Conservation (phyloP, 2,888 invertebrate genomes). For the Penaeus monodon region DNA sequence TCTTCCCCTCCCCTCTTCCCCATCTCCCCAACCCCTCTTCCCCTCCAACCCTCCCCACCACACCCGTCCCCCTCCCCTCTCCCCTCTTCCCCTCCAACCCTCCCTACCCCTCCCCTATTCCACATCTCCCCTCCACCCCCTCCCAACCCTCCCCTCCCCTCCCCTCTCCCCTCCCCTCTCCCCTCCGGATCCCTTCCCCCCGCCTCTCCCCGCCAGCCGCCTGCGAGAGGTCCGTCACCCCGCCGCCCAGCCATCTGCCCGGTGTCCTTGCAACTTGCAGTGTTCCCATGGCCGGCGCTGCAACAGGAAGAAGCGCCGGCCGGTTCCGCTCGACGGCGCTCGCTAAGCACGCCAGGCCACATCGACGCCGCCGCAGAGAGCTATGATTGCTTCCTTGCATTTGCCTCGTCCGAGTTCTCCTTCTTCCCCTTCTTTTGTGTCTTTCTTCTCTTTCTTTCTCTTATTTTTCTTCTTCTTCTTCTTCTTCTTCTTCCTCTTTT, state of each 20-base stretch:
- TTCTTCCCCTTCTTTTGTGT: not conserved
- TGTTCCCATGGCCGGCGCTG: slow-evolving; percentile 41
- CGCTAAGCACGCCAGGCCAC: slow-evolving; percentile 46
- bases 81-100: not conserved
- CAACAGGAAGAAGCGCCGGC: slow-evolving; percentile 41
- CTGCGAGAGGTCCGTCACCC: not conserved
- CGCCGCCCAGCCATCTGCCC: slow-evolving; percentile 5
- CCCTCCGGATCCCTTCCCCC: not conserved
- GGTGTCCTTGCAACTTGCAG: slow-evolving; percentile 50
- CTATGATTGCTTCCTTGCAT: slow-evolving; percentile 50
- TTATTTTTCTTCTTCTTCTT: too few relatives aligned
- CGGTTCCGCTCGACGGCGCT: slow-evolving; percentile 47
- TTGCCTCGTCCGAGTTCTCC: not conserved
- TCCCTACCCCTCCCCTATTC: too few relatives aligned
- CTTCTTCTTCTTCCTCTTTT: too few relatives aligned
- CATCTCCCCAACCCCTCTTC: not conserved
- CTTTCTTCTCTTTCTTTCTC: not conserved
- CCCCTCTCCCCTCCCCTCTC: not conserved
- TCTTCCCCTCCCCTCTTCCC: not conserved
- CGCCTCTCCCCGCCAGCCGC: not conserved
- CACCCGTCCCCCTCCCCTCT: not conserved
- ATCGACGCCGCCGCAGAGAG: slow-evolving; percentile 36
- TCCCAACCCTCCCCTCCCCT: not conserved
- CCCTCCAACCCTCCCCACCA: not conserved
- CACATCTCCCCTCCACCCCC: not conserved